A percentile compares a stretch with the other conserved stretches of the same genome.
These are phyloP conservation scores for Agriopis aurantiaria DNA, from an alignment of 2,888 invertebrate species.

Conservation along the genomic window DNA sequence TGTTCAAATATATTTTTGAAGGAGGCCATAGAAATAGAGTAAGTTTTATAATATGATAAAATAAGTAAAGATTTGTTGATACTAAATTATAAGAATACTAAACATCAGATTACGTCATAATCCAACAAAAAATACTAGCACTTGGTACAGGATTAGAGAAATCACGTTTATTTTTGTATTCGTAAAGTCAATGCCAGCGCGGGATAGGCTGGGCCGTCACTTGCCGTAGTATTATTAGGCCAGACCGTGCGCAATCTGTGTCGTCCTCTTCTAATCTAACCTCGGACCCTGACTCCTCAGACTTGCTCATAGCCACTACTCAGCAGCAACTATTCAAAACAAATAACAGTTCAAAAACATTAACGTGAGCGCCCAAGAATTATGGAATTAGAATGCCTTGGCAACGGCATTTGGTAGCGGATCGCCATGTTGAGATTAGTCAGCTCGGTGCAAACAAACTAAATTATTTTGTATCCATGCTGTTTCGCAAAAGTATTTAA, in stretches of 20 bases:
- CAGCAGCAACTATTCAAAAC: slow-evolving; percentile 28
- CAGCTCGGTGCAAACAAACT: slow-evolving; percentile 7
- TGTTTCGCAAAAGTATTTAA: slow-evolving; percentile 9
- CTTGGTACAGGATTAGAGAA: slow-evolving; percentile 63
- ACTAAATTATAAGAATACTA: slow-evolving; percentile 34
- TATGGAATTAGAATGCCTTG: slow-evolving; percentile 31
- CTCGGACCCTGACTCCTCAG: slow-evolving; percentile 32
- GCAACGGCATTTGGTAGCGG: slow-evolving; percentile 25
- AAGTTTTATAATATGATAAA: background rate
- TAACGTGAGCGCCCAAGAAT: slow-evolving; percentile 12
- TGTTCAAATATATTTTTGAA: background rate
- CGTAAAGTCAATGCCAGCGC: slow-evolving; percentile 70
- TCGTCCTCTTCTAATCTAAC: slow-evolving; percentile 43
- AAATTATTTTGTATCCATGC: slow-evolving; percentile 14
- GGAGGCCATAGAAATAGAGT: background rate
- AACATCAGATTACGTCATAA: slow-evolving; percentile 53
- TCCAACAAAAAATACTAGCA: slow-evolving; percentile 55
- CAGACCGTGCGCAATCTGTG: slow-evolving; percentile 48
- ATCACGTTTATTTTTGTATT: slow-evolving; percentile 74
- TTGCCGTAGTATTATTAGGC: slow-evolving; percentile 57
- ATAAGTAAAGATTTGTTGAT: slow-evolving; percentile 4
- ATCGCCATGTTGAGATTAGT: slow-evolving; percentile 20
- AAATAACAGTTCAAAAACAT: slow-evolving; percentile 28
- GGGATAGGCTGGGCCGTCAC: slow-evolving; percentile 56
- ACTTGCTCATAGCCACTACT: slow-evolving; percentile 19